Percentiles rank a stretch among this genome's conserved stretches.
Conservation (phyloP, 2,888 invertebrate species). For the Nephrotoma appendiculata region DNA sequence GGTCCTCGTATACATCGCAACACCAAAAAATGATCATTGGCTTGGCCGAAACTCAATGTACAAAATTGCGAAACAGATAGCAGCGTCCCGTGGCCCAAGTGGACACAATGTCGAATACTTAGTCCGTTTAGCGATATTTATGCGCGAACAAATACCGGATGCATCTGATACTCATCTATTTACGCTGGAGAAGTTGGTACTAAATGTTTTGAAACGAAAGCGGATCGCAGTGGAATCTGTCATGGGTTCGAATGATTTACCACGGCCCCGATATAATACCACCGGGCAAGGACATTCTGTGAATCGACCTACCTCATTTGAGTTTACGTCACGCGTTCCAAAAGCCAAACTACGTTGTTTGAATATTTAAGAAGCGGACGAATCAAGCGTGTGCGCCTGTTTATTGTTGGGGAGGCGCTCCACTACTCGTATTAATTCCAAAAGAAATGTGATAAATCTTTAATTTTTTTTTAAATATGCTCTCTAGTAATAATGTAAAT, state of each 20-base stretch:
- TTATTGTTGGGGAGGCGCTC: not conserved
- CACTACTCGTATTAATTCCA: not conserved
- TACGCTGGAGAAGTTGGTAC: constrained; percentile 47
- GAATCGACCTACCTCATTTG: constrained; percentile 39
- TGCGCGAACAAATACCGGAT: constrained; percentile 60
- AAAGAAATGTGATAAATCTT: not conserved
- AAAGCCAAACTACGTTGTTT: constrained; percentile 63
- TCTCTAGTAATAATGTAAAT: not conserved
- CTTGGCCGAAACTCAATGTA: constrained; percentile 63
- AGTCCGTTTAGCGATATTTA: constrained; percentile 62
- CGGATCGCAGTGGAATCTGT: constrained; percentile 26
- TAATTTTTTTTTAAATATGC: not conserved
- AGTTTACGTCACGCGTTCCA: constrained; percentile 57
- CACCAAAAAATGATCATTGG: constrained; percentile 44
- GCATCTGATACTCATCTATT: constrained; percentile 68
- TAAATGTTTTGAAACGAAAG: constrained; percentile 20
- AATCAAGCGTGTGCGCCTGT: not conserved
- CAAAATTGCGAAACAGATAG: constrained; percentile 70
- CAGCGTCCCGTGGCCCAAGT: constrained; percentile 59
- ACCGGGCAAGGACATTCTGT: constrained; percentile 29
- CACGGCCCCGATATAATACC: constrained; percentile 25
- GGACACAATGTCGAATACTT: constrained; percentile 89
- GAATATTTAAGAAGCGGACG: constrained; percentile 44
- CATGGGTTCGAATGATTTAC: constrained; percentile 4
- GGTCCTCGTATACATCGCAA: constrained; percentile 64